phyloP scores from a whole-genome alignment of 2,888 invertebrate species.

The Mellilla xanthometata region DNA sequence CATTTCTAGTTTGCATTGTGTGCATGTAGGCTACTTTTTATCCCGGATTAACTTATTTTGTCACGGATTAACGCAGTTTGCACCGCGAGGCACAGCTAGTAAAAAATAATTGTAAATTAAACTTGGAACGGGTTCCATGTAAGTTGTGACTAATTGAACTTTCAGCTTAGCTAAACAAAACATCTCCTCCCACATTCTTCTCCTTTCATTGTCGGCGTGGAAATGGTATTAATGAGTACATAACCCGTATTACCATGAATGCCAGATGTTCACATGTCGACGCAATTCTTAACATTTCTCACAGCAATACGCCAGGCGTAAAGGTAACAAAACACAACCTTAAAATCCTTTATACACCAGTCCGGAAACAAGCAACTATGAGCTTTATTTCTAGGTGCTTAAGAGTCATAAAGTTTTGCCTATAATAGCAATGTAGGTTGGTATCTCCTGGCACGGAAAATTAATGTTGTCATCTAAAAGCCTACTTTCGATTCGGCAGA shows the following conservation, averaged over 20 bases:
- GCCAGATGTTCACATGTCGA: slow-evolving; percentile 45
- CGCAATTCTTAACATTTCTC: slow-evolving; percentile 50
- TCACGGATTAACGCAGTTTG: no score
- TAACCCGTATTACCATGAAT: slow-evolving; percentile 10
- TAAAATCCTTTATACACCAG: slow-evolving; percentile 23
- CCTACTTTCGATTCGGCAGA: slow-evolving; percentile 46
- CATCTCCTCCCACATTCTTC: not conserved
- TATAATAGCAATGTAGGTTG: slow-evolving; percentile 8
- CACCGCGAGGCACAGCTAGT: no score
- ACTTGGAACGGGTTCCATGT: no score
- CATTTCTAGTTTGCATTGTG: not conserved
- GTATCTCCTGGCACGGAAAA: slow-evolving; percentile 45
- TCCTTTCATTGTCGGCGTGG: not conserved
- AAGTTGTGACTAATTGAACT: no score
- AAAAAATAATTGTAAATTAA: no score
- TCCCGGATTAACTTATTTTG: no score
- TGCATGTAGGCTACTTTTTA: not conserved
- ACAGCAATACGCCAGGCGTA: slow-evolving; percentile 44
- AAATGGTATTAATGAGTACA: slow-evolving; percentile 9
- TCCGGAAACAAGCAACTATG: slow-evolving; percentile 21
- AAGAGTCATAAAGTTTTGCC: slow-evolving; percentile 2
- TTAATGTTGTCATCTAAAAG: slow-evolving; percentile 52
- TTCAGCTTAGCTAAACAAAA: no score
- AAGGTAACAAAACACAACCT: slow-evolving; percentile 34
- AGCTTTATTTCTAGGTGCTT: slow-evolving; percentile 28